These are phyloP conservation scores for Sylvilagus floridanus DNA, from an alignment of 2,797 vertebrate genomes.

Conservation along the genomic window DNA sequence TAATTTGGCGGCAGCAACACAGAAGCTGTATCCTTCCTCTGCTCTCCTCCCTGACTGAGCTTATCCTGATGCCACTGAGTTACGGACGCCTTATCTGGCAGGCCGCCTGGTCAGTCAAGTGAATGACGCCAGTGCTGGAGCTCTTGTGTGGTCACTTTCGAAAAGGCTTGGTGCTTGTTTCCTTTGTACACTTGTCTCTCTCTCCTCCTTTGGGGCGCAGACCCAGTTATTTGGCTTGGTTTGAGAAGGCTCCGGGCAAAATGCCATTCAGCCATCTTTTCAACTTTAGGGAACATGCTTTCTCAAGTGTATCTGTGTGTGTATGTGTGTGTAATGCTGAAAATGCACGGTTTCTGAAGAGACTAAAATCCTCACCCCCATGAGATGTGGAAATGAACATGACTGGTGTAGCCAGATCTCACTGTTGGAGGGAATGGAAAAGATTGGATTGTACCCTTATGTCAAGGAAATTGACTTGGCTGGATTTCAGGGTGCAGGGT, in stretches of 20 bases:
- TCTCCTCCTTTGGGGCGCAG: neutral
- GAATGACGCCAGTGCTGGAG: neutral
- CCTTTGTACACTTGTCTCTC: constrained; percentile 36
- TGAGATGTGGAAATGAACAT: constrained; percentile 45
- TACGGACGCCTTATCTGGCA: constrained; percentile 52
- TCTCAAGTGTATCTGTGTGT: constrained; percentile 8
- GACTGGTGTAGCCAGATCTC: neutral
- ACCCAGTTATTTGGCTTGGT: constrained; percentile 52
- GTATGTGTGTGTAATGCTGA: neutral
- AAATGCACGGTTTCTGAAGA: constrained; percentile 21
- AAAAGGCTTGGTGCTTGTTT: constrained; percentile 48
- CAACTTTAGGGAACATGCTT: constrained; percentile 51
- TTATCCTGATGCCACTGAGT: constrained; percentile 59
- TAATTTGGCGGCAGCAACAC: constrained; percentile 59
- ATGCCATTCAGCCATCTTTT: constrained; percentile 65
- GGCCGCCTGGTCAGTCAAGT: constrained; percentile 45
- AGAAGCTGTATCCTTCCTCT: neutral
- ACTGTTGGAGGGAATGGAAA: constrained; percentile 41
- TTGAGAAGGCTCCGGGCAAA: constrained; percentile 64
- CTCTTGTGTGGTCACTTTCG: constrained; percentile 67
- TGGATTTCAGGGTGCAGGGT: constrained; percentile 20
- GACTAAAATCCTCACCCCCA: neutral
- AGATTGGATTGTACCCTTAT: constrained; percentile 45
- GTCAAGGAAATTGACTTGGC: constrained; percentile 67
- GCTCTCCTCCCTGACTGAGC: neutral